Conservation (phyloP, 2,888 invertebrate species). For the Leucoma salicis region DNA sequence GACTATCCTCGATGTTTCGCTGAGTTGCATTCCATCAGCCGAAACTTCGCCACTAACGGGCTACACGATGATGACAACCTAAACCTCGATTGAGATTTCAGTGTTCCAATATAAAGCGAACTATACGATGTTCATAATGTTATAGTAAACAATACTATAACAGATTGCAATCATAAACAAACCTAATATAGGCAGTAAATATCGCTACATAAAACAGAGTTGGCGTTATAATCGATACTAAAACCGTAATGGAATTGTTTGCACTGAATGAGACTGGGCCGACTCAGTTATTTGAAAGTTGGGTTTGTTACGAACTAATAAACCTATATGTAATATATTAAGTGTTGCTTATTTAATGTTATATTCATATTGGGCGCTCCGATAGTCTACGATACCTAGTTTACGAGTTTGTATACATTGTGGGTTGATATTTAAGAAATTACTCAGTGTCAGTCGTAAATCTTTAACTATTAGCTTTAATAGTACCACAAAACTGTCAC, state of each 20-base stretch:
- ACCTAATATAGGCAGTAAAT: constrained; percentile 29
- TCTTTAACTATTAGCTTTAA: background rate
- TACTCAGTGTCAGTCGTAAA: background rate
- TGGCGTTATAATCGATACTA: constrained; percentile 29
- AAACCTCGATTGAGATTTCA: background rate
- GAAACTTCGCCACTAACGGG: too few relatives aligned
- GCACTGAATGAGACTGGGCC: constrained; percentile 21
- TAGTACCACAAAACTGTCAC: background rate
- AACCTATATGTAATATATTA: constrained; percentile 10
- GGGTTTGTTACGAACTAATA: constrained; percentile 19
- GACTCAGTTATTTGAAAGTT: constrained; percentile 11
- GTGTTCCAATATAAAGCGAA: constrained; percentile 7
- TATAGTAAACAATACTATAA: constrained; percentile 34
- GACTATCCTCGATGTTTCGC: too few relatives aligned
- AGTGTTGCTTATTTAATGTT: background rate
- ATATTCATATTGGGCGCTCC: background rate
- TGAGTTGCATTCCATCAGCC: too few relatives aligned
- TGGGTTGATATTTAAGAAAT: background rate
- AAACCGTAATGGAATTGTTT: constrained; percentile 35
- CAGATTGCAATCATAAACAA: constrained; percentile 34
- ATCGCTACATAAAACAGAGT: constrained; percentile 27
- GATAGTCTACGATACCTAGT: background rate
- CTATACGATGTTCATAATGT: constrained; percentile 11
- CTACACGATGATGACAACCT: too few relatives aligned
- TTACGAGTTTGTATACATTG: background rate